Evolutionary conservation across 2,113 vertebrate genomes (phyloP).

Genomic region (Semnopithecus entellus): DNA sequence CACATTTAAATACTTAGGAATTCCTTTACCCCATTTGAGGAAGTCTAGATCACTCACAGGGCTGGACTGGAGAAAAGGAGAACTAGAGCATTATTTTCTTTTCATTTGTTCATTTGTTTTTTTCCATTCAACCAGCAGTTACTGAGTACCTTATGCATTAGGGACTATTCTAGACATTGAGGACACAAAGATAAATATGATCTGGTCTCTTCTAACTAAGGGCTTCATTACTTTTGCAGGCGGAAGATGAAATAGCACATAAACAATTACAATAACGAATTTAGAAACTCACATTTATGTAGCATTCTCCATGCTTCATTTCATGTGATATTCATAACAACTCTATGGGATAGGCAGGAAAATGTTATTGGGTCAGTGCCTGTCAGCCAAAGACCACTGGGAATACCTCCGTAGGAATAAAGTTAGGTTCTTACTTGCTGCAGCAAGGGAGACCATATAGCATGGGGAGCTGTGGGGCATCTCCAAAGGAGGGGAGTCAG

Average conservation of each 20-base stretch:
- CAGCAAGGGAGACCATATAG: not conserved
- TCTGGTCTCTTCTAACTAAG: not conserved
- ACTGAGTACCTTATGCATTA: not conserved
- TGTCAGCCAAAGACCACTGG: not conserved
- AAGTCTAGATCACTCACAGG: not conserved
- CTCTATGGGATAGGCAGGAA: not conserved
- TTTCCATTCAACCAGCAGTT: not conserved
- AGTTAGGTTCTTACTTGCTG: not conserved
- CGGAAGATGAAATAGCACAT: not conserved
- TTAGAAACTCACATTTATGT: not conserved
- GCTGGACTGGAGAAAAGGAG: not conserved
- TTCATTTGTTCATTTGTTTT: not conserved
- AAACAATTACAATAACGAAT: not conserved
- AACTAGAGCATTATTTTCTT: not conserved
- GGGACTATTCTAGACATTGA: not conserved
- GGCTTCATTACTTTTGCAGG: not conserved
- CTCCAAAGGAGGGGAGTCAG: not conserved
- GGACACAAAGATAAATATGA: not conserved
- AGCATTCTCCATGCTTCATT: not conserved
- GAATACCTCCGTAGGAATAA: not conserved
- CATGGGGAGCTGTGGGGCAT: fast-evolving
- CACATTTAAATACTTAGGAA: not conserved
- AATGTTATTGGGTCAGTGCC: not conserved
- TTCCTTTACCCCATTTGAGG: not conserved
- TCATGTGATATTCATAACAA: not conserved